Percentiles rank a stretch among this genome's conserved stretches.
These are phyloP conservation scores for Colaptes auratus DNA, from an alignment of 2,113 vertebrate species.

Conservation along the genomic window DNA sequence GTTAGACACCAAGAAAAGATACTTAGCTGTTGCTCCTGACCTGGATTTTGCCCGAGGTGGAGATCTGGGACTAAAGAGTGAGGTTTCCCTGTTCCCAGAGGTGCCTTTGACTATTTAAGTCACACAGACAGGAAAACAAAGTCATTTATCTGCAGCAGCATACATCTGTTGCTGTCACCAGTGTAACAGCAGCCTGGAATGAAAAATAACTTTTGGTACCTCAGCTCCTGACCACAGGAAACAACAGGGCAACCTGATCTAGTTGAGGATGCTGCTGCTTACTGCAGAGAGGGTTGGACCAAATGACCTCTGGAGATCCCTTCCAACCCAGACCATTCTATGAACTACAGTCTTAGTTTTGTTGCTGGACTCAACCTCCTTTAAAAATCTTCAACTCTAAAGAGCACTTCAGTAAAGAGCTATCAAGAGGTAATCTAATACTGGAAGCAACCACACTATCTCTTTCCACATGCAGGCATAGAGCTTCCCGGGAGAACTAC, in stretches of 20 bases:
- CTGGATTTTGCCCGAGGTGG: background rate
- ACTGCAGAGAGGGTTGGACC: too few species aligned
- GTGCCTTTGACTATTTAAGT: background rate
- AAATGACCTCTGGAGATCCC: too few species aligned
- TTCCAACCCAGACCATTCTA: too few species aligned
- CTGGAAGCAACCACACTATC: background rate
- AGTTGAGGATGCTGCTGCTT: too few species aligned
- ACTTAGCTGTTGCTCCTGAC: background rate
- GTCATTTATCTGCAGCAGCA: background rate
- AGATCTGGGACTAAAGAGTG: background rate
- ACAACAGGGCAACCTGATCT: too few species aligned
- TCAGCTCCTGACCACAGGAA: background rate
- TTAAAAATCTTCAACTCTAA: background rate
- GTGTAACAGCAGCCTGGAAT: rapidly evolving
- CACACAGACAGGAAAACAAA: background rate
- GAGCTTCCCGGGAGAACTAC: background rate
- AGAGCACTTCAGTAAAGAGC: background rate
- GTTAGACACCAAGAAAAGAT: background rate
- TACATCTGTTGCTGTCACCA: background rate
- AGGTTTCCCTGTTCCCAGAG: background rate
- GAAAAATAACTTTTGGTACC: background rate
- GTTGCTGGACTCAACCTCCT: background rate
- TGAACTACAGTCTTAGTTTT: background rate
- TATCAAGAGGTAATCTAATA: background rate
- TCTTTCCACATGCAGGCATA: background rate